Percentiles rank a stretch among this genome's conserved stretches.
phyloP scores from a whole-genome alignment of 1,140 invertebrate genomes.

The Tribolium castaneum region DNA sequence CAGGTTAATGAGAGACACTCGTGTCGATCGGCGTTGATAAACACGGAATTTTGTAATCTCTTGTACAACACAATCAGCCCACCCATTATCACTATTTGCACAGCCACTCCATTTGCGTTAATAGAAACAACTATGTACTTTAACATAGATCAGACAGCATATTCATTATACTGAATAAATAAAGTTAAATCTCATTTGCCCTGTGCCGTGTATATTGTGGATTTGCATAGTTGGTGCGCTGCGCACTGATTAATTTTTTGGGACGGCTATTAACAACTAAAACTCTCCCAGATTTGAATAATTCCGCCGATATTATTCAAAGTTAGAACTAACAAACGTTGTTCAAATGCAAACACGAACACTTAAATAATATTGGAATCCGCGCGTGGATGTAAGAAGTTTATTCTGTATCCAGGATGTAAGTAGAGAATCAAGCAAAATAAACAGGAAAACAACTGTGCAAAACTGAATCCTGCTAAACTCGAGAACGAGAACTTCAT shows the following conservation, averaged over 20 bases:
- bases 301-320: constrained; percentile 6
- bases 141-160: constrained; percentile 19
- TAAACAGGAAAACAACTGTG: constrained; percentile 32
- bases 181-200: constrained; percentile 31
- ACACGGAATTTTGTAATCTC: constrained; percentile 32
- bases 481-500: constrained; percentile 25
- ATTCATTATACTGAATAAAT: constrained; percentile 34
- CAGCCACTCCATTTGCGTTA: constrained; percentile 24
- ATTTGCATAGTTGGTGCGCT: constrained; percentile 16
- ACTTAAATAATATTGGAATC: constrained; percentile 17
- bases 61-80: constrained; percentile 29
- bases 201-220: constrained; percentile 1
- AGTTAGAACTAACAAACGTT: constrained; percentile 9
- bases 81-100: constrained; percentile 27
- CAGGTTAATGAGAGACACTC: constrained; percentile 31
- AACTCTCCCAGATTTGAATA: constrained; percentile 2
- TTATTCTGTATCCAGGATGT: constrained; percentile 23
- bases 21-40: constrained; percentile 29
- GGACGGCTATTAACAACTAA: neutral
- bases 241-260: constrained; percentile 12
- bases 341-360: neutral
- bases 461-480: constrained; percentile 4
- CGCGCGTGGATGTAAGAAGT: neutral
- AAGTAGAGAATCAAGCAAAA: constrained; percentile 27
- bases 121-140: constrained; percentile 33